A percentile compares a stretch with the other conserved stretches of the same genome.
These are phyloP conservation scores for Plectus sambesii DNA, from an alignment of 1,140 invertebrate genomes.

Conservation along the genomic window DNA sequence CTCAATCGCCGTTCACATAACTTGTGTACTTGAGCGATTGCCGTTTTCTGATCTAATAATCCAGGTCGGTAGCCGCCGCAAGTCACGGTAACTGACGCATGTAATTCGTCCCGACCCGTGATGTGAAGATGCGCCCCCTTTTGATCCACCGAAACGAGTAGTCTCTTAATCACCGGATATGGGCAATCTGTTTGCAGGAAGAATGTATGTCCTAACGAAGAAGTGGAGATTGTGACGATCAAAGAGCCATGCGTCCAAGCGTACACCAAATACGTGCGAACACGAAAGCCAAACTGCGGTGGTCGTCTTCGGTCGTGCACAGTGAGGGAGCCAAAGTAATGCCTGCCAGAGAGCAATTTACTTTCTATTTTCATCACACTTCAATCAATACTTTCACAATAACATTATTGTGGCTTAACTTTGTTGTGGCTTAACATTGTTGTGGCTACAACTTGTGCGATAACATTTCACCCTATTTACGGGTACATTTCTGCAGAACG, in stretches of 20 bases:
- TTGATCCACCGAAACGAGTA: slow-evolving; percentile 11
- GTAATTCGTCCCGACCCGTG: slow-evolving; percentile 5
- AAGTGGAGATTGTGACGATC: slow-evolving; percentile 38
- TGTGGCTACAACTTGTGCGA: no score
- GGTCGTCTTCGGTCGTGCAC: slow-evolving; percentile 28
- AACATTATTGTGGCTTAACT: no score
- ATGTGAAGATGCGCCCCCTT: neutral
- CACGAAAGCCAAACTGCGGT: slow-evolving; percentile 36
- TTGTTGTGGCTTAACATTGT: no score
- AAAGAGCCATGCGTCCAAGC: slow-evolving; percentile 41
- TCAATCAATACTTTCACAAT: no score
- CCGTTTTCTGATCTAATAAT: slow-evolving; percentile 6
- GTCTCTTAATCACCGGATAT: neutral
- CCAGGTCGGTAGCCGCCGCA: no score
- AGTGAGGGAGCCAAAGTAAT: slow-evolving; percentile 41
- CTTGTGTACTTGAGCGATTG: slow-evolving; percentile 7
- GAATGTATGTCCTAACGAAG: slow-evolving; percentile 42
- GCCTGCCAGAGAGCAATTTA: neutral
- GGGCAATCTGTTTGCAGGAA: slow-evolving; percentile 27
- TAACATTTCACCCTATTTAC: no score
- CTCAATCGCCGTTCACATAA: no score
- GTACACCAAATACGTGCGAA: slow-evolving; percentile 39
- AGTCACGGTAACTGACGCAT: no score
- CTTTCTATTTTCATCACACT: neutral
- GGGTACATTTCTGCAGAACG: slow-evolving; percentile 47